Percentiles rank a stretch among this genome's conserved stretches.
phyloP scores from a whole-genome alignment of 2,113 vertebrate species.

The Picathartes gymnocephalus region DNA sequence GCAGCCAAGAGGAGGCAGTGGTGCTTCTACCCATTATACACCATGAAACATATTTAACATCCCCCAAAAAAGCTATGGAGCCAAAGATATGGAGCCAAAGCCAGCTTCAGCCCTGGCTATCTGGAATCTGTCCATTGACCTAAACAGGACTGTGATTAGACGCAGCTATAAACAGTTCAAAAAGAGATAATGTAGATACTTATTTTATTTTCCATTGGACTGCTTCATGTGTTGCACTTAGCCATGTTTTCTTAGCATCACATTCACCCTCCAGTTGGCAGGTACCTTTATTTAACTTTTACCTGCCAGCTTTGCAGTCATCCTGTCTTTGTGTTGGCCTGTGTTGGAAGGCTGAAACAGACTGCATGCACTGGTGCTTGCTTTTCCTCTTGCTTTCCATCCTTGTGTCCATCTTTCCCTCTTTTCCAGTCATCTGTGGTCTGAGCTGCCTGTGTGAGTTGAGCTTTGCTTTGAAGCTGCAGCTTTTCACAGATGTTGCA shows the following conservation, averaged over 20 bases:
- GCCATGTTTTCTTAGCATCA: not conserved
- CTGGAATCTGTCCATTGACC: slow-evolving; percentile 7
- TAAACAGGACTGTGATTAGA: not conserved
- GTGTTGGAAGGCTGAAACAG: not conserved
- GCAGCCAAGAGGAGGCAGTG: not conserved
- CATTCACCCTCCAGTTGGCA: not conserved
- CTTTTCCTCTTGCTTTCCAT: not conserved
- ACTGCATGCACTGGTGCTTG: not conserved
- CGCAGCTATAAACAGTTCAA: not conserved
- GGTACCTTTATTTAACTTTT: slow-evolving; percentile 18
- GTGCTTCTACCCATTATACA: not conserved
- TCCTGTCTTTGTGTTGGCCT: not conserved
- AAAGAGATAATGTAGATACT: not conserved
- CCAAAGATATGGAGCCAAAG: not conserved
- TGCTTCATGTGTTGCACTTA: not conserved
- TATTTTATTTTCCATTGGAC: not conserved
- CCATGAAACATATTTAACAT: not conserved
- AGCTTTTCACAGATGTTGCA: not conserved
- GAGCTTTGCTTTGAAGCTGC: not conserved
- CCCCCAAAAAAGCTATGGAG: not conserved
- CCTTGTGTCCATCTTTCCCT: not conserved
- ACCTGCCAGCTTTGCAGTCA: not conserved
- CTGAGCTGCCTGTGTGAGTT: not conserved
- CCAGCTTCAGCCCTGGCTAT: not conserved
- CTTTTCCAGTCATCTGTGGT: not conserved